phyloP scores from a whole-genome alignment of 1,140 invertebrate species.

The Teleopsis dalmanni region DNA sequence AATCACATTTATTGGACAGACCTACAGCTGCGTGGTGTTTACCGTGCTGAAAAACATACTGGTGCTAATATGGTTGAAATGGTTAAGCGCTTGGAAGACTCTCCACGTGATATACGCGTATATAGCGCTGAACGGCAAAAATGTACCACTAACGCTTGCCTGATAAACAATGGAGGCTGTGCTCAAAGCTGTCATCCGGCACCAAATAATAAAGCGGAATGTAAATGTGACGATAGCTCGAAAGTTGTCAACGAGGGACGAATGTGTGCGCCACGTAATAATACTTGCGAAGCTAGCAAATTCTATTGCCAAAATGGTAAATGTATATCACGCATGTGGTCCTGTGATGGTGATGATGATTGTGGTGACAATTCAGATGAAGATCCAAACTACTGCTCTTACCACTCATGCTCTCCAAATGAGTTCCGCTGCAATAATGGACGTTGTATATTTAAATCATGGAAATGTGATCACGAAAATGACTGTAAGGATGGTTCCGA shows the following conservation, averaged over 20 bases:
- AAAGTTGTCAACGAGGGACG: constrained; percentile 86
- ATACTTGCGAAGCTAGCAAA: constrained; percentile 80
- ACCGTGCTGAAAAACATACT: constrained; percentile 93
- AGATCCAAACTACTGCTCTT: constrained; percentile 83
- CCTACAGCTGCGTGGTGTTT: constrained; percentile 86
- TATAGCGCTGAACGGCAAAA: constrained; percentile 73
- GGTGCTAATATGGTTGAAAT: constrained; percentile 91
- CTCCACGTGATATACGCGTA: constrained; percentile 84
- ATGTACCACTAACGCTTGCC: constrained; percentile 79
- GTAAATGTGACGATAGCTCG: constrained; percentile 75
- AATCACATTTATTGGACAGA: constrained; percentile 98
- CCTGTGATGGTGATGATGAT: constrained; percentile 88
- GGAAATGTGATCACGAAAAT: constrained; percentile 92
- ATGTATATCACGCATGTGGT: constrained; percentile 93
- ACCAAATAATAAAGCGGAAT: constrained; percentile 73
- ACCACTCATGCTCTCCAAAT: constrained; percentile 84
- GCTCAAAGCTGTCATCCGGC: constrained; percentile 90
- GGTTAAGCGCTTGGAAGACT: constrained; percentile 84
- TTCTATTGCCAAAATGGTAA: constrained; percentile 92
- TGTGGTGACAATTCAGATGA: constrained; percentile 94
- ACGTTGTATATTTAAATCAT: constrained; percentile 88
- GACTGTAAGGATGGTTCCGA: constrained; percentile 91
- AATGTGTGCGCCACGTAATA: constrained; percentile 83
- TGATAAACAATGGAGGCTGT: constrained; percentile 91
- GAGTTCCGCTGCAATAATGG: constrained; percentile 93